phyloP scores from a whole-genome alignment of 2,113 vertebrate species.

The Zosterops pallidus region DNA sequence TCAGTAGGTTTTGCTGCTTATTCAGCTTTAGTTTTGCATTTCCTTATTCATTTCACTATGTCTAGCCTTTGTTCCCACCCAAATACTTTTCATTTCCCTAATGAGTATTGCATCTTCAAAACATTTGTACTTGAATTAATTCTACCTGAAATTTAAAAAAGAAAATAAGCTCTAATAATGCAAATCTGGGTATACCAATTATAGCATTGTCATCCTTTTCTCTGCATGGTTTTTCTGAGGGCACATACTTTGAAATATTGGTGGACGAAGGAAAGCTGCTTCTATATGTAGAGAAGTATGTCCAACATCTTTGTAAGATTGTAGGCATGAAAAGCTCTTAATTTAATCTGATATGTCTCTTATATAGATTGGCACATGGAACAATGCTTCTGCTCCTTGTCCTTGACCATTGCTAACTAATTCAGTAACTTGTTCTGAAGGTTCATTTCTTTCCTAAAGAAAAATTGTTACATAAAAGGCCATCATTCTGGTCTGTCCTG shows the following conservation, averaged over 20 bases:
- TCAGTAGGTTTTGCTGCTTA: background rate
- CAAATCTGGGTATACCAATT: background rate
- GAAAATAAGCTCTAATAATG: background rate
- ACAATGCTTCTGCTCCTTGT: background rate
- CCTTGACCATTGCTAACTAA: background rate
- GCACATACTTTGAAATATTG: background rate
- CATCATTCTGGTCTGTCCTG: background rate
- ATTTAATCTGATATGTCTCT: background rate
- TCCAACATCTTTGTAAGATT: background rate
- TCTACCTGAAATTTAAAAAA: background rate
- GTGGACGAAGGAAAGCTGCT: background rate
- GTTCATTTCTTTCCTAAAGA: background rate
- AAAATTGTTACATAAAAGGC: background rate
- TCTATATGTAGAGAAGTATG: background rate
- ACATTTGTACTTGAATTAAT: background rate
- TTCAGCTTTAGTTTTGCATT: background rate
- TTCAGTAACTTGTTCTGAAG: background rate
- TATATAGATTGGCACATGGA: background rate
- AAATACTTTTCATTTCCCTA: background rate
- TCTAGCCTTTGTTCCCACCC: background rate
- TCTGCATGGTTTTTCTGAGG: background rate
- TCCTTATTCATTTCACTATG: background rate
- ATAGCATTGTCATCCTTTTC: background rate
- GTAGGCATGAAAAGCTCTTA: background rate
- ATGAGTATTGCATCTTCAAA: background rate